Base-by-base conservation (phyloP, 2,888 invertebrate species). In the Acrobasis consociella region DNA sequence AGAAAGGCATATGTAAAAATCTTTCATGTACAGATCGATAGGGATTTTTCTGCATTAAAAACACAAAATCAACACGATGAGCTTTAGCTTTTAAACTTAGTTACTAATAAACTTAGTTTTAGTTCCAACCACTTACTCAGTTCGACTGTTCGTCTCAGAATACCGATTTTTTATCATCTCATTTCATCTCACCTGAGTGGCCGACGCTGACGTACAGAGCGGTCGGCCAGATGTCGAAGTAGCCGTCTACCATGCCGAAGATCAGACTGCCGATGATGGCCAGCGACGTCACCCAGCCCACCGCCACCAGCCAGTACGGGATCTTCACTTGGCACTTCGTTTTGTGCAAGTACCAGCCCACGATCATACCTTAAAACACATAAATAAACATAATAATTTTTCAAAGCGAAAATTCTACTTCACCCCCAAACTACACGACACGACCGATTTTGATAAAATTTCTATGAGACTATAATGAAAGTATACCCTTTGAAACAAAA, bases 121-220 rank as follows among this genome's bases (percentile, higher is more conserved):
- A 31, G 31, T 31, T 31, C 31, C 7, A 7, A 5, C 31, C 7
- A 8, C 31, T 31, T 31, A 31, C 5, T 22, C 3, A 22, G 22
- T n/a, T n/a, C n/a, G n/a, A n/a, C n/a, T n/a, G n/a, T n/a, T n/a
- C n/a, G n/a, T n/a, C n/a, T n/a, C n/a, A n/a, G n/a, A n/a, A n/a
- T n/a, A n/a, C n/a, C n/a, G 3, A 22, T 31, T 31, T 31, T 31
- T 7, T 31, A 31, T 8, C 31, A 31, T 31, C 31, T 31, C 31
- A 31, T 8, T 31, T n/a, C 9, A 1, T 62, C 70, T 81, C 82
- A 93, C 94, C 95, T 68, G 95, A 94, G 73, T 96, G 95, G 16
- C 95, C 95, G 46, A 96, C 82, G 73, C 95, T 95, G 78, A 96
- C 96, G 85, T 97, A 97, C 81, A 96, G 94, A 1, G 96, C 95